These are phyloP conservation scores for Castor canadensis DNA, from an alignment of 2,113 vertebrate genomes.

Conservation along the genomic window DNA sequence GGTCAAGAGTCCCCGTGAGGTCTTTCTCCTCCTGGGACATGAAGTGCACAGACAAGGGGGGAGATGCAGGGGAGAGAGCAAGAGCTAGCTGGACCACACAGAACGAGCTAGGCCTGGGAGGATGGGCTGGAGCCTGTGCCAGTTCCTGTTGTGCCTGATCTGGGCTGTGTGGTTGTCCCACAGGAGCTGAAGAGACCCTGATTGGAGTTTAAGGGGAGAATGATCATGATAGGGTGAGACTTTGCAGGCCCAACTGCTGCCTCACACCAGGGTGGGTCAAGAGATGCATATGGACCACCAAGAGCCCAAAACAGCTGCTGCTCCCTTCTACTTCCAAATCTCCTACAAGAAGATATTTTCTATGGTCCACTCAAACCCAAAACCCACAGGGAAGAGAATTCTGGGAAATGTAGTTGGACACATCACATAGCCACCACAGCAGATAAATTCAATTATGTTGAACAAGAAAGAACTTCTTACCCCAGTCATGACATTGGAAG, in stretches of 20 bases:
- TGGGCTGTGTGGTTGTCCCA: not conserved
- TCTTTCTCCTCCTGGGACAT: not conserved
- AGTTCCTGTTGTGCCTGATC: not conserved
- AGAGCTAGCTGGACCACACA: rapidly evolving
- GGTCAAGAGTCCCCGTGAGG: not conserved
- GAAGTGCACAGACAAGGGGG: not conserved
- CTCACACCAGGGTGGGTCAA: not conserved
- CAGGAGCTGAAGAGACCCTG: not conserved
- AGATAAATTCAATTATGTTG: not conserved
- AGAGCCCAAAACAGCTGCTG: not conserved
- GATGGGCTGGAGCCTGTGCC: no score
- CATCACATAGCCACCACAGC: no score
- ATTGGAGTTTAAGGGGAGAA: not conserved
- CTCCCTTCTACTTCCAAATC: not conserved
- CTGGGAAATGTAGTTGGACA: not conserved
- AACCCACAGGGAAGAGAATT: not conserved
- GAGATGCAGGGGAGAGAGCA: rapidly evolving
- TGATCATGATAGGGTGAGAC: not conserved
- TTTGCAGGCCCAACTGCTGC: not conserved
- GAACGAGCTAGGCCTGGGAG: not conserved
- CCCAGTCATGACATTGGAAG: not conserved
- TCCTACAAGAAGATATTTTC: not conserved
- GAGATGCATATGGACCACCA: rapidly evolving
- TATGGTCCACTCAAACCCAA: not conserved
- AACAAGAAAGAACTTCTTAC: not conserved